A percentile compares a stretch with the other conserved stretches of the same genome.
phyloP scores from a whole-genome alignment of 2,797 vertebrate species.

The Syndactyla subalaris region DNA sequence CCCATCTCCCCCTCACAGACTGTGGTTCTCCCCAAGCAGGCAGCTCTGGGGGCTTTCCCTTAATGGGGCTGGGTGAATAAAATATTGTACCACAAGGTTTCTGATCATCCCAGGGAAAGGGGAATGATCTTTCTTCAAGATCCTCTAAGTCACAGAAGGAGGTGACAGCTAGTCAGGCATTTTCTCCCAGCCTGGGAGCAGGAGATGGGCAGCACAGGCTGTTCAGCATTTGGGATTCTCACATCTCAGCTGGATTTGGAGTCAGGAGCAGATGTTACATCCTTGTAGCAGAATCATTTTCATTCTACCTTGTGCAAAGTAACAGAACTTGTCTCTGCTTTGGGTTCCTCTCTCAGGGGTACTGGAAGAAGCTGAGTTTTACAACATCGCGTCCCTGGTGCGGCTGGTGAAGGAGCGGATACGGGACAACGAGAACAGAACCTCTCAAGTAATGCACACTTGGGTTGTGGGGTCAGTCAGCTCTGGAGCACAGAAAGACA shows the following conservation, averaged over 20 bases:
- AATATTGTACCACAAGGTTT: not conserved
- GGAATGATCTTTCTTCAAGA: not conserved
- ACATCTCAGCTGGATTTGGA: not conserved
- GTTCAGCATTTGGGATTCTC: not conserved
- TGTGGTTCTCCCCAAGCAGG: not conserved
- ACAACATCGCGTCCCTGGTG: constrained; percentile 95
- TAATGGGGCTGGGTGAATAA: not conserved
- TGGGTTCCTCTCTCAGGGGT: constrained; percentile 81
- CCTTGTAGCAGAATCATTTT: not conserved
- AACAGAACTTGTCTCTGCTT: not conserved
- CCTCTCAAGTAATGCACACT: constrained; percentile 86
- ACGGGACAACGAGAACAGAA: constrained; percentile 97
- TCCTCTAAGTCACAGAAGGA: not conserved
- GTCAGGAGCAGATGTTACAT: not conserved
- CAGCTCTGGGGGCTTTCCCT: not conserved
- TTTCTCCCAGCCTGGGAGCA: not conserved
- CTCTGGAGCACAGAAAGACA: not conserved
- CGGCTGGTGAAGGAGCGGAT: constrained; percentile 96
- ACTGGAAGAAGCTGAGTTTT: constrained; percentile 98
- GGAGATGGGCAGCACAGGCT: not conserved
- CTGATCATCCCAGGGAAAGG: not conserved
- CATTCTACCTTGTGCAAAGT: not conserved
- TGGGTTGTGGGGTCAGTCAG: rapidly evolving
- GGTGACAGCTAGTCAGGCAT: not conserved
- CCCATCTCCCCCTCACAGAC: not conserved